Base-by-base conservation (phyloP, 2,888 invertebrate species). In the Orgyia antiqua region DNA sequence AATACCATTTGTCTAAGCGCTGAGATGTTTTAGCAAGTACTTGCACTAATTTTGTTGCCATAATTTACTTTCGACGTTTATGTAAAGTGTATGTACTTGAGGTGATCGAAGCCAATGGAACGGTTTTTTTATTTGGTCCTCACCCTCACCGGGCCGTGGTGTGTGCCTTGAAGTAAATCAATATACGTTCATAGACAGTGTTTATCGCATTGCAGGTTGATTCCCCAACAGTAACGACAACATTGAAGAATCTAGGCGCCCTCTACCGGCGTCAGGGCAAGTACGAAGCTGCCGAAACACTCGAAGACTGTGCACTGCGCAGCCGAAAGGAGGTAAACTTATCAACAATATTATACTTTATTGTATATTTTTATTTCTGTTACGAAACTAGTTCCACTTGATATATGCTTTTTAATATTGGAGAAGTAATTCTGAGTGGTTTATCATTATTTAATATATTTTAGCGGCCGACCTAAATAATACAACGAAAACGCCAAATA, bases 231-330 rank as follows among this genome's bases (percentile, higher is more conserved):
- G 97, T 98, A 20, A 97, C 98, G 10, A 99, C 99, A 10, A 99
- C 99, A 0, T 87, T 99, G 46, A 99, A 98, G 88, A 99, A 99
- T 87, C 89, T 99, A 38, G 98, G 98, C 42, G 98, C 99, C 11
- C 91, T 99, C 27, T 99, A 99, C 84, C 91, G 99, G 62, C 91
- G 99, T 45, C 99, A 99, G 87, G 98, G 99, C 56, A 99, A 99
- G 88, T 99, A 97, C 83, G 98, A 99, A 79, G 99, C 99, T 4
- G 99, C 99, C 0, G 99, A 99, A 78, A 98, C 98, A 0, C 89
- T 99, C 13, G 99, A 99, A 72, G 99, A 99, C 87, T 99, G 98
- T 87, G 98, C 98, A 20, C 88, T 98, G 53, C 91, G 98, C 68
- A 97, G 97, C 73, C 91, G 97, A 83, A 97, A 96, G 89, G 97